Evolutionary conservation across 2,113 vertebrate genomes (phyloP).

Genomic region (Melanocharis versteri): DNA sequence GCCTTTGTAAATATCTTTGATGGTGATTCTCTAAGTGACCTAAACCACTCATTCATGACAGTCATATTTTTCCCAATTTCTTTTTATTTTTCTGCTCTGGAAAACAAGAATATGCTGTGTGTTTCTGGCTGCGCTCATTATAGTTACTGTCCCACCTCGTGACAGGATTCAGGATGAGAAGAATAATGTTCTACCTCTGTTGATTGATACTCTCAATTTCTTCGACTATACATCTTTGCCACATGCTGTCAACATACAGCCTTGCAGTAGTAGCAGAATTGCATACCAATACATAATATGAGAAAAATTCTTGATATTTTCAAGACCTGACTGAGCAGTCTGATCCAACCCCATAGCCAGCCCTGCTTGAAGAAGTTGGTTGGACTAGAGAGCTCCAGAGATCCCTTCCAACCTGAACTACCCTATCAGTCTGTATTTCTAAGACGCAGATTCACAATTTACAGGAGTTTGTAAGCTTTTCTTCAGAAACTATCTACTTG

Average conservation of each 20-base stretch:
- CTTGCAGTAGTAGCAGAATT: background rate
- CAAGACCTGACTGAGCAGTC: background rate
- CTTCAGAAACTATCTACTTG: background rate
- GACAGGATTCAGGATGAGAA: background rate
- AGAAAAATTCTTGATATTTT: background rate
- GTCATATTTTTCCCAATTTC: background rate
- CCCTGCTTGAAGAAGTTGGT: background rate
- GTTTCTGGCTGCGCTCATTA: background rate
- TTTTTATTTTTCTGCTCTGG: background rate
- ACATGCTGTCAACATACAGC: background rate
- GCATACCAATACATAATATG: background rate
- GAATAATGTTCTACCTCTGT: background rate
- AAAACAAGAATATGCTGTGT: background rate
- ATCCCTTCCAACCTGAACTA: background rate
- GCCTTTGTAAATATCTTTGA: background rate
- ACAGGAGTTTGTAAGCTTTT: background rate
- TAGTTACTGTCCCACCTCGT: background rate
- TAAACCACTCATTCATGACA: background rate
- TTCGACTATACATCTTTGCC: background rate
- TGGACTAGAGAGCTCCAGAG: background rate
- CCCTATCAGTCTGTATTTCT: background rate
- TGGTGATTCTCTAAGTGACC: background rate
- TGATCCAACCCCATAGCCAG: background rate
- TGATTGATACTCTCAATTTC: background rate
- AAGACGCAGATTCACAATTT: background rate